Base-by-base conservation (phyloP, 1,140 invertebrate genomes). In the Anoplolepis gracilipes region DNA sequence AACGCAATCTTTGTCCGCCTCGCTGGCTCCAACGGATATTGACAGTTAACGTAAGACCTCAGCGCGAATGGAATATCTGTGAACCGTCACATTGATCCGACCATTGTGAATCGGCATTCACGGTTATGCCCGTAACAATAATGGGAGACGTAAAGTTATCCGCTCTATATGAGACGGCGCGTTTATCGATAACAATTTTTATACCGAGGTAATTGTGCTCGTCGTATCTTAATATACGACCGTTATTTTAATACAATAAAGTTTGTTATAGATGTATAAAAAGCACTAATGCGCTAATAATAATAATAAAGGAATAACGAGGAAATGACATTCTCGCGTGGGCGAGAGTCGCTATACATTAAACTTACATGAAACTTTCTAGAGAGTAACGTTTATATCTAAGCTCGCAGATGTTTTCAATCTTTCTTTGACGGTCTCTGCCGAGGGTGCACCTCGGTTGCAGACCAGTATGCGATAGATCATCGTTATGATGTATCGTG, bases 401-500 rank as follows among this genome's bases (percentile, higher is more conserved):
- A 19, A 62, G 36, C 59, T 33, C 19, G 59, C 75, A 75, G 72
- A 59, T 75, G 72, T 75, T 77, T 64, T 77, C 59, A 77, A 64
- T 77, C 57, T 64, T 57, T 28, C 59, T 64, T 64, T 77, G 59
- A 77, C 75, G 64, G 75, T 22, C 25, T 64, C 75, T 13, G 25
- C 59, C 46, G n/a, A 46, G 30, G 62, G 59, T 61, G 8, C 19
- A 61, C 10, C 62, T 67, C 42, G 76, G 4, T 28, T 33, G 67
- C 75, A 30, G 55, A n/a, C 53, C 30, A 22, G 46, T 25, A 10
- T 11, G 64, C 87, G 49, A 89, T 89, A 55, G 87, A 88, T 90
- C 87, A 84, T 87, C 73, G 87, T 86, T 85, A 39, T 77, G 55
- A 57, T 57, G 46, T 53, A 87, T 84, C 72, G 77, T 22, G 57